These are phyloP conservation scores for Napeogenes sylphis DNA, from an alignment of 2,888 invertebrate species.

Conservation along the genomic window DNA sequence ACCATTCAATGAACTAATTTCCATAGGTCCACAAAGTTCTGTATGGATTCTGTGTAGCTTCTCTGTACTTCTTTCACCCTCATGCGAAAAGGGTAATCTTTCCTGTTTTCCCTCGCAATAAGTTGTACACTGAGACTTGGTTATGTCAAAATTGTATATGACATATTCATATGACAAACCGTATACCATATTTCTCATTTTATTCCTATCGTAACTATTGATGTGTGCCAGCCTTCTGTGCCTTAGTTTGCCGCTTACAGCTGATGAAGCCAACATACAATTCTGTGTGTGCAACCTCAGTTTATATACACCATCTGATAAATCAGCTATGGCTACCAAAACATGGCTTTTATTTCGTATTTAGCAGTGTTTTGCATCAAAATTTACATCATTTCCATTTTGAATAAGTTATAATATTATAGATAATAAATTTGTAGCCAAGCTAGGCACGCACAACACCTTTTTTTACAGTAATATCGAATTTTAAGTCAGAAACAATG, in stretches of 20 bases:
- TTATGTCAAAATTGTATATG: constrained; percentile 24
- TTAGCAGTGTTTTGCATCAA: constrained; percentile 10
- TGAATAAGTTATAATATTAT: constrained; percentile 21
- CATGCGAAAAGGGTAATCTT: constrained; percentile 20
- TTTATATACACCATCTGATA: constrained; percentile 8
- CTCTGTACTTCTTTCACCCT: constrained; percentile 14
- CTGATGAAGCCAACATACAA: constrained; percentile 10
- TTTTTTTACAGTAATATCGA: constrained; percentile 16
- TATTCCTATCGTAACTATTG: constrained; percentile 24
- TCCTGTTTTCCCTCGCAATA: constrained; percentile 31
- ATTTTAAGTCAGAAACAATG: constrained; percentile 15
- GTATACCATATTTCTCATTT: constrained; percentile 31
- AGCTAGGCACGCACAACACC: constrained; percentile 18
- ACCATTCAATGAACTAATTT: constrained; percentile 13
- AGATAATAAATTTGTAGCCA: constrained; percentile 23
- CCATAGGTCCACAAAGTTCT: too few species aligned
- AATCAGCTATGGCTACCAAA: constrained; percentile 9
- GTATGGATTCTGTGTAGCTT: constrained; percentile 23
- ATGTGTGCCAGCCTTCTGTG: constrained; percentile 28
- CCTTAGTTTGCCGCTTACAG: constrained; percentile 17
- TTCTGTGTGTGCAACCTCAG: constrained; percentile 4
- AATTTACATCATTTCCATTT: constrained; percentile 24
- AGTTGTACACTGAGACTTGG: constrained; percentile 22
- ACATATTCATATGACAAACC: constrained; percentile 26
- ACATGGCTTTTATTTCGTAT: constrained; percentile 12